These are phyloP conservation scores for Lepisosteus osseus DNA, from an alignment of 2,113 vertebrate genomes.

Conservation along the genomic window DNA sequence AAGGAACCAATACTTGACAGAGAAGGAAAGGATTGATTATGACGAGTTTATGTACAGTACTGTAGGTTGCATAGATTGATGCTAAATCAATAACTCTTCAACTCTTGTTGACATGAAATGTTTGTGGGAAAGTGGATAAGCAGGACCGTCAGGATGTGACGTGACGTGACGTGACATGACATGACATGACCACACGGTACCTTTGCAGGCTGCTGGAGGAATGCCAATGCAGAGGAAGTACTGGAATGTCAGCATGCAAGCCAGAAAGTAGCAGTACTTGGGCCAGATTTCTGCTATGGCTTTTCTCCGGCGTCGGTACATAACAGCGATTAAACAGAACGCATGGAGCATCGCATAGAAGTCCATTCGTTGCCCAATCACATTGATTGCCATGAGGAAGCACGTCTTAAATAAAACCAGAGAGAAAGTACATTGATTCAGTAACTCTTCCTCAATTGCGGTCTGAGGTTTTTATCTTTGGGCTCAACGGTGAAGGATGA, in stretches of 20 bases:
- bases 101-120: too few relatives aligned
- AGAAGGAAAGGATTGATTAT: too few relatives aligned
- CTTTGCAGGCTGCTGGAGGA: conserved; percentile 87
- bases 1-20: too few relatives aligned
- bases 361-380: conserved; percentile 96
- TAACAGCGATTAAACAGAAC: conserved; percentile 82
- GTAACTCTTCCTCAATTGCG: too few relatives aligned
- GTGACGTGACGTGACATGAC: too few relatives aligned
- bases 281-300: conserved; percentile 94
- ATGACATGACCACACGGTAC: conserved; percentile 45
- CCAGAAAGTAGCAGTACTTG: conserved; percentile 95
- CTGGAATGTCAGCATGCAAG: conserved; percentile 87
- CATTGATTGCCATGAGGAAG: conserved; percentile 89
- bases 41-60: too few relatives aligned
- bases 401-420: conserved; percentile 72
- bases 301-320: conserved; percentile 88
- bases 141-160: too few relatives aligned
- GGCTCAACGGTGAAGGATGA: too few relatives aligned
- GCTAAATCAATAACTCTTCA: too few relatives aligned
- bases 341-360: conserved; percentile 94
- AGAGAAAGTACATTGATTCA: neutral
- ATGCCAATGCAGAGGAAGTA: conserved; percentile 96
- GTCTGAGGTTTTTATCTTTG: too few relatives aligned
- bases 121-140: too few relatives aligned
- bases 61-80: too few relatives aligned